Evolutionary conservation across 2,113 vertebrate species (phyloP), one percentile per base, ranked within the genome.

Genomic region (Boleophthalmus pectinirostris): DNA sequence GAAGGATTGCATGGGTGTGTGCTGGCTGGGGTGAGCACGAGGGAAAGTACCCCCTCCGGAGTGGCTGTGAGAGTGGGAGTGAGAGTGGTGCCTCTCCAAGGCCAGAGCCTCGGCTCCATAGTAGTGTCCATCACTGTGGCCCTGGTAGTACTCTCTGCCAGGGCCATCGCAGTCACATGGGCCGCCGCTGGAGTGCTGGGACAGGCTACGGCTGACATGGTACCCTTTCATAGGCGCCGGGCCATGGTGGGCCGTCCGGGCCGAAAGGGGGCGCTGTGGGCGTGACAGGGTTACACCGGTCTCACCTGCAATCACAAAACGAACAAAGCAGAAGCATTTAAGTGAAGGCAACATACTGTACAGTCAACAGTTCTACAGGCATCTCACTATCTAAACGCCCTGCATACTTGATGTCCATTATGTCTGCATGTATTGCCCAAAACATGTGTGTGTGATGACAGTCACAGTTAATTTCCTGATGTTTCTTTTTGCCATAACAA

Each of bases 121-220:
- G 89, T 95, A 97, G 83, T 94, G 94, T 71, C 95, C 95, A 87
- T 98, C 96, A 82, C 93, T 92, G 93, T 94, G 89, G 91, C 95
- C 93, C 90, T 95, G 80, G 93, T 95, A 89, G 94, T 93, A 95
- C 80, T 96, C 92, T 76, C 94, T 84, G 20, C 91, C 87, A 1
- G 63, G 94, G 76, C 89, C 92, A 0, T 95, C 85, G 54, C 93
- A 93, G 81, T 96, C 92, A 85, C 95, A 97, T 85, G 95, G 94
- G 65, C 90, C 95, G 75, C 90, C 90, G 69, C 90, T 80, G 24
- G 94, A 94, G 86, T 94, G 94, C 84, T 96, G 96, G 83, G 93
- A 94, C 91, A 98, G 94, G 91, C 95, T 98, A 89, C 95, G 94
- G 93, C 97, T 97, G 91, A 96, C 96, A 95, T 98, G 97, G 92